A percentile compares a stretch with the other conserved stretches of the same genome.
Conservation (phyloP, 1,140 invertebrate genomes). For the Alviniconcha marisindica region DNA sequence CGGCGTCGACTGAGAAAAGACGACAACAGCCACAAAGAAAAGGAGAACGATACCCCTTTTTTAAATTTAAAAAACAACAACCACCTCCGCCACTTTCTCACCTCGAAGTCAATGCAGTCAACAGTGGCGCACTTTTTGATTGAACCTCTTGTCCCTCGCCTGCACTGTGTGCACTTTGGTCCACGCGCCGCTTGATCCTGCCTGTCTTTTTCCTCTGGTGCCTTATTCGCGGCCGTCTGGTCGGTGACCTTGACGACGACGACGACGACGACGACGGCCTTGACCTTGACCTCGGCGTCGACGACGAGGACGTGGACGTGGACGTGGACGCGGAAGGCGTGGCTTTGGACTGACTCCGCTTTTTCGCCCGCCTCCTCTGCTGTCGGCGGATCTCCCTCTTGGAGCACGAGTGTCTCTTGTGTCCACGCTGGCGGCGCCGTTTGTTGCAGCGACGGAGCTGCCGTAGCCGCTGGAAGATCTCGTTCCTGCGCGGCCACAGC, state of each 20-base stretch:
- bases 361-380: background rate
- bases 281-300: background rate
- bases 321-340: background rate
- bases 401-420: background rate
- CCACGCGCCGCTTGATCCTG: background rate
- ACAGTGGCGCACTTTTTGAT: background rate
- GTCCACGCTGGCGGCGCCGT: background rate
- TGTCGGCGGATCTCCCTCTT: background rate
- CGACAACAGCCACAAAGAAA: too few relatives aligned
- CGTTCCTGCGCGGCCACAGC: conserved; percentile 24
- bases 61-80: background rate
- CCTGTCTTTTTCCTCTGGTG: conserved; percentile 4
- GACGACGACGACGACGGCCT: background rate
- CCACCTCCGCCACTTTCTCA: background rate
- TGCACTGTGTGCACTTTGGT: background rate
- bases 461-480: conserved; percentile 26
- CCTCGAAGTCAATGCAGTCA: background rate
- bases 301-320: background rate
- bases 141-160: background rate
- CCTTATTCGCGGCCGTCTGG: background rate
- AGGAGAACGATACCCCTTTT: too few relatives aligned
- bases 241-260: background rate
- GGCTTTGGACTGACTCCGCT: background rate
- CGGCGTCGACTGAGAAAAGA: too few relatives aligned
- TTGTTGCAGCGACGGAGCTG: conserved; percentile 26